Conservation (phyloP, 2,888 invertebrate genomes). For the Venusia cambrica region DNA sequence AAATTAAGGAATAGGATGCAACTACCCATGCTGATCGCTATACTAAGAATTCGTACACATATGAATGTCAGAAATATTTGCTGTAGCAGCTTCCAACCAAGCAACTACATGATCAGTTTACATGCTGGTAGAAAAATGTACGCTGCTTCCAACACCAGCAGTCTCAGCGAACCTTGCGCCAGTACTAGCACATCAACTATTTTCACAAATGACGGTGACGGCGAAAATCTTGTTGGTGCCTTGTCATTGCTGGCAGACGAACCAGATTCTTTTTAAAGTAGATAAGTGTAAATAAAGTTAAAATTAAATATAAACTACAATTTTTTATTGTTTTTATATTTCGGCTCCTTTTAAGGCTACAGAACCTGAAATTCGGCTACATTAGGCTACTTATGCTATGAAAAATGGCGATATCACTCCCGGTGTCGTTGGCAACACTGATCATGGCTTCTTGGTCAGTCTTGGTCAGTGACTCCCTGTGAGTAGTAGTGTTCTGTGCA, state of each 20-base stretch:
- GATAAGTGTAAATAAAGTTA: background rate
- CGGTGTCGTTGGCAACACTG: conserved; percentile 1
- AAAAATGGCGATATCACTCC: background rate
- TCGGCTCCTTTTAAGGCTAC: background rate
- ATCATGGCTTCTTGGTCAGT: too few relatives aligned
- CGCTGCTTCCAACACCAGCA: too few relatives aligned
- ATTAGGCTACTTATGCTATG: background rate
- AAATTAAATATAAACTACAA: background rate
- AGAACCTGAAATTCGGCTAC: background rate
- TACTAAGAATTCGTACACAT: conserved; percentile 19
- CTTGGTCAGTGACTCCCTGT: too few relatives aligned
- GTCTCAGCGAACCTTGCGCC: conserved; percentile 15
- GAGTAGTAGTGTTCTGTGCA: too few relatives aligned
- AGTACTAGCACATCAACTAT: conserved; percentile 17
- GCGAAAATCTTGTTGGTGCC: conserved; percentile 1
- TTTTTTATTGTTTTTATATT: background rate
- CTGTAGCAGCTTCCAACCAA: conserved; percentile 19
- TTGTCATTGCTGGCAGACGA: conserved; percentile 2
- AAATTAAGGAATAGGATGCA: conserved; percentile 25
- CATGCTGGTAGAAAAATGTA: conserved; percentile 18
- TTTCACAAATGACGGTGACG: conserved; percentile 1
- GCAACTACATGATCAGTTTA: conserved; percentile 19
- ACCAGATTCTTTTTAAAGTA: background rate
- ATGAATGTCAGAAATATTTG: conserved; percentile 21
- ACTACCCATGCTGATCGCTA: conserved; percentile 22